A percentile compares a stretch with the other conserved stretches of the same genome.
phyloP scores from a whole-genome alignment of 2,113 vertebrate species.

The Castor canadensis region DNA sequence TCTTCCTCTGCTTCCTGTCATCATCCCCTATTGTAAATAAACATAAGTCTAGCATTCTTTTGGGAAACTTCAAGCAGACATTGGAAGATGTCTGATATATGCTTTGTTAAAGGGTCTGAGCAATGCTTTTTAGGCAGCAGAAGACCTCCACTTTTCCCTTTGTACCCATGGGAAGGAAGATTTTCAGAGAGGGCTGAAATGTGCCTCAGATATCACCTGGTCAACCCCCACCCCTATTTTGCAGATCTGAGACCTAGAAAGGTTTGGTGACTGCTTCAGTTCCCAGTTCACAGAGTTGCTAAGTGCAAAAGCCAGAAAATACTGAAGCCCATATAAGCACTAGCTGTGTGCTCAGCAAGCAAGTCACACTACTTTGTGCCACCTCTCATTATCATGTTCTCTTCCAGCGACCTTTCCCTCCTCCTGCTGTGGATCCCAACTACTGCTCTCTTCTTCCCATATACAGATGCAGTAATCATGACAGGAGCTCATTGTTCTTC shows the following conservation, averaged over 20 bases:
- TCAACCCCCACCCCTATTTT: background rate
- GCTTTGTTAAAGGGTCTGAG: background rate
- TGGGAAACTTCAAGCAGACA: background rate
- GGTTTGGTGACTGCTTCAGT: background rate
- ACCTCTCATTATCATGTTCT: background rate
- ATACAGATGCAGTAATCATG: too few relatives aligned
- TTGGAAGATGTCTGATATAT: background rate
- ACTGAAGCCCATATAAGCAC: background rate
- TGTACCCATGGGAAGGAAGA: background rate
- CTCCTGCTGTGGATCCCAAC: background rate
- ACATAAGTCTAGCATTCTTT: background rate
- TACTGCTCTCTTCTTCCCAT: background rate
- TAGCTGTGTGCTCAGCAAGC: background rate
- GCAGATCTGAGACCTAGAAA: background rate
- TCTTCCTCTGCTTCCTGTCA: background rate
- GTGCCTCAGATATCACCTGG: background rate
- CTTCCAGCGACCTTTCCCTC: background rate
- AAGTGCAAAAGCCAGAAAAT: background rate
- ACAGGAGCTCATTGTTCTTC: background rate
- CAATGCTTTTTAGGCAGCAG: background rate
- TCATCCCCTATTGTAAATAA: background rate
- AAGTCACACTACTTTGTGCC: background rate
- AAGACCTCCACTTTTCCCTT: background rate
- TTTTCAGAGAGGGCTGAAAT: background rate
- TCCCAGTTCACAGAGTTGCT: background rate